A percentile compares a stretch with the other conserved stretches of the same genome.
Evolutionary conservation across 2,797 vertebrate species (phyloP).

Genomic region (Falco peregrinus): DNA sequence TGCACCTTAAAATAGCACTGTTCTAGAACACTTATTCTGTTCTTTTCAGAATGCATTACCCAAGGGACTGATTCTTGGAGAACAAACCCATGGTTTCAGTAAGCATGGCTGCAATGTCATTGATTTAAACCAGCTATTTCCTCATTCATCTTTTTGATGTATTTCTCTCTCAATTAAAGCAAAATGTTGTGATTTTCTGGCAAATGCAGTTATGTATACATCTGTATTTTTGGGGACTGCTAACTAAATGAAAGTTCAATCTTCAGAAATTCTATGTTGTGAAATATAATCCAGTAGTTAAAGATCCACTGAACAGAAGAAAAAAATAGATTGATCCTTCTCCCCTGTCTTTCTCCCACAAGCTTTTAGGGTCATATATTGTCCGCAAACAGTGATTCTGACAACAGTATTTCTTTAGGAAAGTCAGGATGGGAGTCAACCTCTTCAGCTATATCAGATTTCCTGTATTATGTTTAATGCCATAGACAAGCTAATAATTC

Average conservation of each 20-base stretch:
- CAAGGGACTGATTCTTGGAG: background rate
- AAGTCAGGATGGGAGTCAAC: background rate
- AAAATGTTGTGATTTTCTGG: background rate
- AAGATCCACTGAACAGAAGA: slow-evolving; percentile 13
- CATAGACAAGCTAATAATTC: background rate
- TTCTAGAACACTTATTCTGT: background rate
- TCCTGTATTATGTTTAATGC: slow-evolving; percentile 3
- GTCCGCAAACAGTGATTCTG: background rate
- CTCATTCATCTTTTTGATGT: background rate
- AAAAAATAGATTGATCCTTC: background rate
- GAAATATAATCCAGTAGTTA: slow-evolving; percentile 30
- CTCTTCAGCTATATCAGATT: background rate
- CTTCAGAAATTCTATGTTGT: background rate
- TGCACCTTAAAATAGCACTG: background rate
- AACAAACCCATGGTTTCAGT: background rate
- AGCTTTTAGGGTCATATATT: background rate
- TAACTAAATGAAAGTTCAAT: background rate
- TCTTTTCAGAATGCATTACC: background rate
- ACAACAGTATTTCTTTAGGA: background rate
- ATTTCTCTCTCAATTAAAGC: background rate
- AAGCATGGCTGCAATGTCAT: background rate
- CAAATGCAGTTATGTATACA: background rate
- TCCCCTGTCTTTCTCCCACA: background rate
- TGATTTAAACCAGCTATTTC: background rate
- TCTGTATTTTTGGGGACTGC: background rate